phyloP scores from a whole-genome alignment of 37 sponge, comb jelly and placozoan genomes.

The Chondrilla cf. caribensis region DNA sequence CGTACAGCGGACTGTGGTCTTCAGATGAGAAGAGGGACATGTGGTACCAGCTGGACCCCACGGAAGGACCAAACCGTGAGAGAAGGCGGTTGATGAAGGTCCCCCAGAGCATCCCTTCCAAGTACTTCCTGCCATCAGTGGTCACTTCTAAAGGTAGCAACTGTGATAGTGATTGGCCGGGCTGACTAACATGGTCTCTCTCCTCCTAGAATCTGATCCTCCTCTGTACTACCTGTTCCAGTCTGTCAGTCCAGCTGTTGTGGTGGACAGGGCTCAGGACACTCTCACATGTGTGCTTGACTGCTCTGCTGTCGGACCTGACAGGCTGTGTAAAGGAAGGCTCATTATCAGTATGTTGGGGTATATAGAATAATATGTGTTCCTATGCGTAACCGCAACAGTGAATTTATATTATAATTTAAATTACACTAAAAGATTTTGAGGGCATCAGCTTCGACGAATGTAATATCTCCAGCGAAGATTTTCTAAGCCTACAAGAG shows the following conservation, averaged over 20 bases:
- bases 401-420: too few species aligned
- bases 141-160: background rate
- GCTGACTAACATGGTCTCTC: background rate
- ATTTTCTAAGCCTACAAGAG: too few species aligned
- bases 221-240: slow-evolving; percentile 16
- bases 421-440: too few species aligned
- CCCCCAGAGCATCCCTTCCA: slow-evolving; percentile 42
- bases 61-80: slow-evolving; percentile 85
- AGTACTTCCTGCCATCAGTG: slow-evolving; percentile 58
- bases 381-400: too few species aligned
- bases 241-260: background rate
- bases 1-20: slow-evolving; percentile 68
- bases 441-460: too few species aligned
- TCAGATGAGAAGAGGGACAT: slow-evolving; percentile 64
- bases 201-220: background rate
- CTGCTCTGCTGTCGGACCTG: slow-evolving; percentile 63
- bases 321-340: slow-evolving; percentile 62
- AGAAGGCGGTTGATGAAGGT: slow-evolving; percentile 70
- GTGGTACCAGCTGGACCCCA: slow-evolving; percentile 94
- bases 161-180: background rate
- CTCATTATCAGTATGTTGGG: slow-evolving; percentile 56
- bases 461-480: too few species aligned
- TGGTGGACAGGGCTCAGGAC: background rate
- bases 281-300: background rate
- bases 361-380: too few species aligned